Base-by-base conservation (phyloP, 2,797 vertebrate genomes). In the Margarornis squamiger region DNA sequence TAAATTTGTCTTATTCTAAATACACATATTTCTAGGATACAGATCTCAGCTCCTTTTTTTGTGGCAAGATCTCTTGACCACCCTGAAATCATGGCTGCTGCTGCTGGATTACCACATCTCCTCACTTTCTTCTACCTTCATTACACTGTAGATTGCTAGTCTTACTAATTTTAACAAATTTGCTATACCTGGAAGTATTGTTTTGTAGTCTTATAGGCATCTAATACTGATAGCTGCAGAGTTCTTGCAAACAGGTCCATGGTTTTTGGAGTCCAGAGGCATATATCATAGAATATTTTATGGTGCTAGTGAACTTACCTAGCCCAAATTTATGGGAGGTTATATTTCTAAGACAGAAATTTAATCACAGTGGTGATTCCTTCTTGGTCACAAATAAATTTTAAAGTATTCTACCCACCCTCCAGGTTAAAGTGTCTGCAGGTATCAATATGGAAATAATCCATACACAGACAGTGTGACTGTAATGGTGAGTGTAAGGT, bases 381-480 rank as follows among this genome's bases (percentile, higher is more conserved):
- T 89, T 79, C 30, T 46, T 58, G 55, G 45, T 87, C 72, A 65
- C 36, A 78, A 93, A 72, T n/a, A 46, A 84, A 68, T 90, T 54
- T 39, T 65, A 20, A 82, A 63, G 30, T 79, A 62, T 65, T 55
- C 54, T 88, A 18, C n/a, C 49, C 30, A 62, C 74, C 34, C 38
- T 89, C 16, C 22, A 55, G 45, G 63, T 91, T 94, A 96, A 93
- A 74, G 82, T 62, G 32, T 84, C 32, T 85, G 52, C 66, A 27
- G 3, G 12, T 85, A 80, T 92, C 12, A 4, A 9, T 74, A 38
- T 9, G n/a, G 67, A 96, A 95, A 91, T 70, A 80, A 90, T 23
- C 55, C 39, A 80, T 82, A 61, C 63, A 41, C 73, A 92, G 74
- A 52, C 20, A 10, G 38, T 38, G 66, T 96, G 92, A 97, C 86